Percentiles rank a stretch among this genome's conserved stretches.
Conservation (phyloP, 2,113 vertebrate genomes). For the Xenus cinereus region DNA sequence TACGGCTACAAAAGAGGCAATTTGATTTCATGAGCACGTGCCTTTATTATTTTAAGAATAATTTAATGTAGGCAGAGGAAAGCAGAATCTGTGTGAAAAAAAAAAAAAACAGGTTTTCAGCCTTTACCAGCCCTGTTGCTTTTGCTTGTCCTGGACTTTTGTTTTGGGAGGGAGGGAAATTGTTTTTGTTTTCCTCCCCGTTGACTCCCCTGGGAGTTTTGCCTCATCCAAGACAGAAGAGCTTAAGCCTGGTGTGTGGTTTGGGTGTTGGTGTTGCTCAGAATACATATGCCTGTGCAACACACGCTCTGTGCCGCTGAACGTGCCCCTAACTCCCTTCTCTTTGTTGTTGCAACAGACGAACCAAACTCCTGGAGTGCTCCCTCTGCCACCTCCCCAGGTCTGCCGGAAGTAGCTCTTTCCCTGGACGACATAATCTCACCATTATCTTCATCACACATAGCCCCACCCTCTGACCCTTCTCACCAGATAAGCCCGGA, state of each 20-base stretch:
- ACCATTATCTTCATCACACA: constrained; percentile 91
- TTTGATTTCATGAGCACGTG: constrained; percentile 17
- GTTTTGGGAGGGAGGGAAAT: background rate
- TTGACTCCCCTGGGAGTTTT: background rate
- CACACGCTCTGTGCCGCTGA: background rate
- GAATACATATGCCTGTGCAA: background rate
- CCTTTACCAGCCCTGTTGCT: background rate
- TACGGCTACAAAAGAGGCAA: background rate
- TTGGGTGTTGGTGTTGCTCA: background rate
- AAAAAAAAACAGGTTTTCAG: background rate
- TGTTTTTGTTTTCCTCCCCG: background rate
- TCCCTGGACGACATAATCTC: constrained; percentile 85
- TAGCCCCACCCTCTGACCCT: constrained; percentile 87
- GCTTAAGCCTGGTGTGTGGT: background rate
- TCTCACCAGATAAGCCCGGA: constrained; percentile 87
- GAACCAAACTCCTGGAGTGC: constrained; percentile 90
- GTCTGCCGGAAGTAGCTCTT: constrained; percentile 94
- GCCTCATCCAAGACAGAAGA: background rate
- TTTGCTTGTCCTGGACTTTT: background rate
- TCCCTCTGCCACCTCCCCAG: constrained; percentile 93
- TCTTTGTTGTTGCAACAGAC: constrained; percentile 80
- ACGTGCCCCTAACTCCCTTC: background rate
- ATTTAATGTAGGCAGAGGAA: background rate
- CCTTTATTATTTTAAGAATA: constrained; percentile 49
- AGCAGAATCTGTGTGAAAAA: background rate